Conservation (phyloP, 2,888 invertebrate genomes). For the Chrysolina americana region DNA sequence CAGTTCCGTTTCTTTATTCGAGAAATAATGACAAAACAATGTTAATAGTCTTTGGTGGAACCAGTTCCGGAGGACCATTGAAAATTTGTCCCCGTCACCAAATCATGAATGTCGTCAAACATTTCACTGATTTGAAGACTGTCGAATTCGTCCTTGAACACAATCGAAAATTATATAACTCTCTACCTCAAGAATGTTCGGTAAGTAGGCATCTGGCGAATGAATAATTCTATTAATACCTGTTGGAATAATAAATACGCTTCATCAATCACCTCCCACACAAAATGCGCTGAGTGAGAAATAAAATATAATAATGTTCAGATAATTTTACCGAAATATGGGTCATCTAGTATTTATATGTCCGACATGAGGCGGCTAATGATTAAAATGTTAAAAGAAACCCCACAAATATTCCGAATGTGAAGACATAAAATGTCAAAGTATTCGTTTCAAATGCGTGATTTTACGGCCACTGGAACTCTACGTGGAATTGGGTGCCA, state of each 20-base stretch:
- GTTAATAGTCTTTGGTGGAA: too few relatives aligned
- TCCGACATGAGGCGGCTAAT: background rate
- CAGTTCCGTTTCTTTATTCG: too few relatives aligned
- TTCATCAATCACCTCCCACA: slow-evolving; percentile 28
- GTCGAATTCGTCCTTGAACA: slow-evolving; percentile 11
- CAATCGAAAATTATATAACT: slow-evolving; percentile 22
- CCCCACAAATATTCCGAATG: slow-evolving; percentile 7
- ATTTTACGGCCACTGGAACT: slow-evolving; percentile 19
- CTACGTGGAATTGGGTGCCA: background rate
- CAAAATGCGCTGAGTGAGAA: slow-evolving; percentile 20
- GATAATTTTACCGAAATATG: slow-evolving; percentile 21
- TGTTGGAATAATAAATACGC: slow-evolving; percentile 30
- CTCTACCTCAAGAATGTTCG: slow-evolving; percentile 21
- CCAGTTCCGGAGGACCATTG: background rate
- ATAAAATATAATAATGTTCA: slow-evolving; percentile 8
- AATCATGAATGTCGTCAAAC: background rate
- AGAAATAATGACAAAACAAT: too few relatives aligned
- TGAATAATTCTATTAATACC: slow-evolving; percentile 30
- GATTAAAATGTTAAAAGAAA: slow-evolving; percentile 14
- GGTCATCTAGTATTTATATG: slow-evolving; percentile 5
- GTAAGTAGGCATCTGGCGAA: slow-evolving; percentile 19
- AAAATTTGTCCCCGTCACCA: background rate
- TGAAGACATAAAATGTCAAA: slow-evolving; percentile 11
- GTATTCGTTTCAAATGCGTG: slow-evolving; percentile 22
- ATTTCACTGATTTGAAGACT: background rate